Evolutionary conservation across 2,113 vertebrate species (phyloP).

Genomic region (Beaufortia kweichowensis): DNA sequence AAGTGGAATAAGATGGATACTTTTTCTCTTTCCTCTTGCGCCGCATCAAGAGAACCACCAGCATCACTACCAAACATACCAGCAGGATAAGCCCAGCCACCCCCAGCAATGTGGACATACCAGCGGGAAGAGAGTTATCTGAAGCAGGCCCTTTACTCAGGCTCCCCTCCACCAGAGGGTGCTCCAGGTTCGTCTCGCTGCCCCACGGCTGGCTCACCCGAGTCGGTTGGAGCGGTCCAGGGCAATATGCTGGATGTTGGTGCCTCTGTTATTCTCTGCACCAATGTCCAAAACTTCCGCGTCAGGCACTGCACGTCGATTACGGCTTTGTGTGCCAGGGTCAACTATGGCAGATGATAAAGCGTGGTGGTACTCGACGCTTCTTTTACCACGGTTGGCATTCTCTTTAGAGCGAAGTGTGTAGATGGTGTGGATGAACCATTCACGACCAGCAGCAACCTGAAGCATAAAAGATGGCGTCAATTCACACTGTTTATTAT

Average conservation of each 20-base stretch:
- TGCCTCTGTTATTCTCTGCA: slow-evolving; percentile 80
- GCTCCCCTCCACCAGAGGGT: slow-evolving; percentile 65
- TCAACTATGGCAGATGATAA: slow-evolving; percentile 21
- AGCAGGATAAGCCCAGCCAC: slow-evolving; percentile 71
- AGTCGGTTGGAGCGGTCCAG: slow-evolving; percentile 68
- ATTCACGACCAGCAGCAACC: slow-evolving; percentile 64
- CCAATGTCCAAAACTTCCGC: slow-evolving; percentile 82
- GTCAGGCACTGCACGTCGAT: slow-evolving; percentile 73
- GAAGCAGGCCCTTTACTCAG: slow-evolving; percentile 57
- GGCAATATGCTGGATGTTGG: slow-evolving; percentile 83
- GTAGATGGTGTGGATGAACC: slow-evolving; percentile 66
- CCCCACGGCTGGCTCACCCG: slow-evolving; percentile 64
- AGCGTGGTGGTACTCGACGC: slow-evolving; percentile 76
- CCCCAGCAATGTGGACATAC: slow-evolving; percentile 66
- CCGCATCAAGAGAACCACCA: slow-evolving; percentile 68
- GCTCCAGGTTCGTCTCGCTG: slow-evolving; percentile 50
- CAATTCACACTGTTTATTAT: no score
- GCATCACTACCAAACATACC: slow-evolving; percentile 58
- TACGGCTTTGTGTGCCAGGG: slow-evolving; percentile 45
- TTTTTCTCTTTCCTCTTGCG: slow-evolving; percentile 66
- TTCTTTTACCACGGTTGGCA: slow-evolving; percentile 77
- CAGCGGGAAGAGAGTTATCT: slow-evolving; percentile 47
- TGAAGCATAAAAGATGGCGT: slow-evolving; percentile 36
- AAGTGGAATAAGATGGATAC: slow-evolving; percentile 67
- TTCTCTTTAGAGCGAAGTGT: slow-evolving; percentile 57